A percentile compares a stretch with the other conserved stretches of the same genome.
Evolutionary conservation across 2,888 invertebrate genomes (phyloP).

Genomic region (Labia minor): DNA sequence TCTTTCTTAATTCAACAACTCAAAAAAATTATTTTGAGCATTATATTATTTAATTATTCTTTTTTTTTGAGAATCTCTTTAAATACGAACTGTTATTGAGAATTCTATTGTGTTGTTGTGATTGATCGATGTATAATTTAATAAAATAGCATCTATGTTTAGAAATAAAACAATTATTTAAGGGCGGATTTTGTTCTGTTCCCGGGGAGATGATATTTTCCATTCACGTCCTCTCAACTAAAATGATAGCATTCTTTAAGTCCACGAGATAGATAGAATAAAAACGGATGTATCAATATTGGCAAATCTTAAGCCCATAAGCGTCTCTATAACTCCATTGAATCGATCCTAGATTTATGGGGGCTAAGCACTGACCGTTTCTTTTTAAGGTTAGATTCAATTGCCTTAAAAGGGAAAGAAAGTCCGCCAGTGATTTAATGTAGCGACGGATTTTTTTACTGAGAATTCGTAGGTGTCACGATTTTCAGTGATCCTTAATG

Average conservation of each 20-base stretch:
- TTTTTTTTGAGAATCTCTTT: no score
- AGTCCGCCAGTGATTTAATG: not conserved
- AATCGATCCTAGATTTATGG: not conserved
- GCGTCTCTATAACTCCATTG: not conserved
- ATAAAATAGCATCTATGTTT: no score
- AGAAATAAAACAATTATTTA: not conserved
- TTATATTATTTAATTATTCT: no score
- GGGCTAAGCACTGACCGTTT: not conserved
- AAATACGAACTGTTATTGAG: no score
- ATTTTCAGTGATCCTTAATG: not conserved
- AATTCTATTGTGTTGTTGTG: no score
- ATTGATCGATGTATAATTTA: no score
- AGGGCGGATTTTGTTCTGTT: no score
- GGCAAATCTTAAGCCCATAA: constrained; percentile 13
- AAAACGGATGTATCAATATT: constrained; percentile 8
- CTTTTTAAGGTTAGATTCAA: constrained; percentile 13
- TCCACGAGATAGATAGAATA: not conserved
- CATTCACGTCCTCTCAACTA: not conserved
- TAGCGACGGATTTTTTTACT: not conserved
- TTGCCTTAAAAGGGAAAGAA: constrained; percentile 8
- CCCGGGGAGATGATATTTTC: not conserved
- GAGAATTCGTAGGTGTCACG: not conserved
- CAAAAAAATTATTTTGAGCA: no score
- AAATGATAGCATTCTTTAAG: not conserved
- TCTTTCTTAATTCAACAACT: no score